Percentiles rank a stretch among this genome's conserved stretches.
These are phyloP conservation scores for Gobius niger DNA, from an alignment of 2,113 vertebrate species.

Conservation along the genomic window DNA sequence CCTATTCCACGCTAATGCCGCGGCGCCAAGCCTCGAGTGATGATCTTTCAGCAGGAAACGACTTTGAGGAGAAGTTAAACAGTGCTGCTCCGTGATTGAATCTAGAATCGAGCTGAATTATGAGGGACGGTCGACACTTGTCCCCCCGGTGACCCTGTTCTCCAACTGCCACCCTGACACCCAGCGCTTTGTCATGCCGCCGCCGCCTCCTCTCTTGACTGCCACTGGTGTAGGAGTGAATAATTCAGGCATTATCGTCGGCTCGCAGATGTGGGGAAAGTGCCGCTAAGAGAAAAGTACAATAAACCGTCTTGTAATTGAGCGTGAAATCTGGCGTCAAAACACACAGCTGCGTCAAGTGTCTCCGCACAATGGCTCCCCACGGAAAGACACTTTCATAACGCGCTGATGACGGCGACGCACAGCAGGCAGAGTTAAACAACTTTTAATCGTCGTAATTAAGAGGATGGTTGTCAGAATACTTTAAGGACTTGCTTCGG, in stretches of 20 bases:
- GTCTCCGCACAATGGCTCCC: slow-evolving; percentile 3
- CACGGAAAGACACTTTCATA: slow-evolving; percentile 4
- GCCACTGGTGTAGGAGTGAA: background rate
- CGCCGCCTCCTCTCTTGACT: background rate
- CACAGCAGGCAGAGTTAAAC: background rate
- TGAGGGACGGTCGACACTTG: background rate
- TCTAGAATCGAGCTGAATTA: background rate
- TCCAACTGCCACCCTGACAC: no score
- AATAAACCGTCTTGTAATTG: slow-evolving; percentile 12
- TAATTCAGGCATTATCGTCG: slow-evolving; percentile 4
- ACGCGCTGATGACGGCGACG: background rate
- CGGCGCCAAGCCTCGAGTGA: background rate
- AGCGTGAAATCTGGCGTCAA: slow-evolving; percentile 12
- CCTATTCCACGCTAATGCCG: background rate
- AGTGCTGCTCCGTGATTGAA: background rate
- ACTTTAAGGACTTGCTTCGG: background rate
- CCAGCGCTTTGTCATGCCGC: background rate
- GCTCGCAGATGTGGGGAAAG: slow-evolving; percentile 1
- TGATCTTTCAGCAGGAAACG: background rate
- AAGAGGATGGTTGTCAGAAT: background rate
- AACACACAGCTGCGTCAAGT: slow-evolving; percentile 9
- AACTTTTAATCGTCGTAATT: slow-evolving; percentile 8
- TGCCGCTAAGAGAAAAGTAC: background rate
- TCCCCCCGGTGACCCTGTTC: background rate
- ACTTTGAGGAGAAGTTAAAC: background rate